Conservation (phyloP, 2,888 invertebrate genomes). For the Augiades crinisus region DNA sequence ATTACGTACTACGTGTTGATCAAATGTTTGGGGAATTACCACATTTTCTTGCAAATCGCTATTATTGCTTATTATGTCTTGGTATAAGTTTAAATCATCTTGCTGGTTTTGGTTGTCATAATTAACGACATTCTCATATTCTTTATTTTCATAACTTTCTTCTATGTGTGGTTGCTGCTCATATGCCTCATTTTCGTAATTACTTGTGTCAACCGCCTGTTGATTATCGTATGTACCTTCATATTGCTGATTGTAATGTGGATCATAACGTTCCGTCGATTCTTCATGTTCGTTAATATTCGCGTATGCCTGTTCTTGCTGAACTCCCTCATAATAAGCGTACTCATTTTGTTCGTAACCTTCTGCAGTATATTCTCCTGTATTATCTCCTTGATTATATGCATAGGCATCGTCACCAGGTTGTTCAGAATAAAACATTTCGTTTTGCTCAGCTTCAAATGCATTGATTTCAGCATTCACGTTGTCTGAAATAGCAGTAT, state of each 20-base stretch:
- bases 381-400: constrained; percentile 39
- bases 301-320: constrained; percentile 45
- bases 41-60: constrained; percentile 24
- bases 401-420: constrained; percentile 35
- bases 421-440: constrained; percentile 59
- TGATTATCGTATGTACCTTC: constrained; percentile 27
- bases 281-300: constrained; percentile 54
- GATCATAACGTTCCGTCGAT: constrained; percentile 54
- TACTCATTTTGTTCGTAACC: constrained; percentile 43
- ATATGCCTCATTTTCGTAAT: constrained; percentile 18
- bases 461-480: constrained; percentile 44
- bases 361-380: constrained; percentile 27
- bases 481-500: background rate
- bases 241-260: constrained; percentile 60
- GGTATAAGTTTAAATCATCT: constrained; percentile 18
- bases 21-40: constrained; percentile 20
- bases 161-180: constrained; percentile 14
- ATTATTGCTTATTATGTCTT: too few relatives aligned
- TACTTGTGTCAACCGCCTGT: constrained; percentile 12
- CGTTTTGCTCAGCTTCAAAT: constrained; percentile 53
- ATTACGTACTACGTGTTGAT: constrained; percentile 31
- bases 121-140: constrained; percentile 26
- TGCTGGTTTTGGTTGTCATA: constrained; percentile 31
- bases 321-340: constrained; percentile 49
- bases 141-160: constrained; percentile 21